Evolutionary conservation across 1,140 invertebrate genomes (phyloP), one percentile per base, ranked within the genome.

Genomic region (Drosophila asahinai): DNA sequence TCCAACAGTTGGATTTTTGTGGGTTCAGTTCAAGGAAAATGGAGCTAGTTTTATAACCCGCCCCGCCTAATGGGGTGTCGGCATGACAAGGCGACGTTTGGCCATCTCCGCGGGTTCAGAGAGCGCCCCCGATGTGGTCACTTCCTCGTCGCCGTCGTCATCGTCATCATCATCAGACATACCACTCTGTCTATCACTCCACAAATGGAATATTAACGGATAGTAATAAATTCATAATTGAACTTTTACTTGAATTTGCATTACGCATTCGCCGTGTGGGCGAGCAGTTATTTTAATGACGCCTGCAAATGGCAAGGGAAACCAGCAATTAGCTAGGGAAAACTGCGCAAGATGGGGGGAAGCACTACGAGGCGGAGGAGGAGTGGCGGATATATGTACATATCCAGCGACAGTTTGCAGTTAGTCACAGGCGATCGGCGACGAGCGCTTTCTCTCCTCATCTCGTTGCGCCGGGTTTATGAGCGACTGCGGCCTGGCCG

Each of bases 221-320:
- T 22, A n/a, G 38, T 55, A 40, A 40, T 36, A 17, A 48, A 64
- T 30, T 22, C 22, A 40, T 75, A 89, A 78, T 84, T 72, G 70
- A 76, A 81, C 70, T 81, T 87, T 89, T 84, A 73, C 74, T 36
- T 52, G 43, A 63, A 81, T 84, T 72, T 80, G 67, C 83, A 87
- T 78, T 67, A 68, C 57, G 77, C 59, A 89, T 72, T 36, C 84
- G 65, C 78, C 60, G 43, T 66, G 84, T 83, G 77, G 81, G 77
- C 81, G 76, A 70, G 78, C 49, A 90, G 74, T 60, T 81, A 87
- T 87, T 89, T 87, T 89, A 90, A 87, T 87, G 64, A 59, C 75
- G 54, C 68, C 73, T 76, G 38, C 49, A 57, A 80, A 82, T 78
- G 67, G 63, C 19, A 52, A 89, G 82, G 79, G 54, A 84, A 86